Evolutionary conservation across 2,113 vertebrate genomes (phyloP), one percentile per base, ranked within the genome.

Genomic region (Neogobius melanostomus): DNA sequence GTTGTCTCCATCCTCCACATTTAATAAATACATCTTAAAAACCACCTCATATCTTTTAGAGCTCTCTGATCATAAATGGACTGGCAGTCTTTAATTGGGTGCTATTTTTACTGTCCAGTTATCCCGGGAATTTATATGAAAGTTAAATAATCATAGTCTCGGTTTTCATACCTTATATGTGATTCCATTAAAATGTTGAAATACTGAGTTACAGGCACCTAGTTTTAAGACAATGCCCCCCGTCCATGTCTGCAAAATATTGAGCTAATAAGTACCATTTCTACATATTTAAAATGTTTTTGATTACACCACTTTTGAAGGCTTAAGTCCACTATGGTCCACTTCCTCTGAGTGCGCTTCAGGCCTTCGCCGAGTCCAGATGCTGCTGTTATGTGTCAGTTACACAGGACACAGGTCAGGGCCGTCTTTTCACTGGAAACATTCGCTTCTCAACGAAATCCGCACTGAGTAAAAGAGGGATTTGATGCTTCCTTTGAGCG

Each of bases 401-500:
- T 79, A 59, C 45, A 28, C 28, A 62, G 10, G 36, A 63, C 46
- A 36, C 11, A n/a, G 12, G 36, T 47, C 59, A 45, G 60, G 72
- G 61, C 56, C 36, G 49, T 82, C 70, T 67, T 48, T 45, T 83
- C 74, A 74, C 52, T 5, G 7, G 9, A 15, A 57, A 74, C 53
- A 61, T 77, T 81, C 70, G 17, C 53, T 60, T 69, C 14, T 6
- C 54, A 76, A 84, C 75, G 72, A 70, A 69, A 69, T 42, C n/a
- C 69, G 64, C 72, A 57, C 59, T 36, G 72, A 64, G 60, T 16
- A 45, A 54, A 52, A 72, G 68, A 68, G 50, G 68, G 64, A 66
- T 85, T 82, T 77, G 67, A 68, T 66, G 48, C 80, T 85, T 88
- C 66, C 68, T 80, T 53, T 74, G 6, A 45, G 76, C 60, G 56